Conservation (phyloP, 2,113 vertebrate genomes). For the Pelvicachromis taeniatus region DNA sequence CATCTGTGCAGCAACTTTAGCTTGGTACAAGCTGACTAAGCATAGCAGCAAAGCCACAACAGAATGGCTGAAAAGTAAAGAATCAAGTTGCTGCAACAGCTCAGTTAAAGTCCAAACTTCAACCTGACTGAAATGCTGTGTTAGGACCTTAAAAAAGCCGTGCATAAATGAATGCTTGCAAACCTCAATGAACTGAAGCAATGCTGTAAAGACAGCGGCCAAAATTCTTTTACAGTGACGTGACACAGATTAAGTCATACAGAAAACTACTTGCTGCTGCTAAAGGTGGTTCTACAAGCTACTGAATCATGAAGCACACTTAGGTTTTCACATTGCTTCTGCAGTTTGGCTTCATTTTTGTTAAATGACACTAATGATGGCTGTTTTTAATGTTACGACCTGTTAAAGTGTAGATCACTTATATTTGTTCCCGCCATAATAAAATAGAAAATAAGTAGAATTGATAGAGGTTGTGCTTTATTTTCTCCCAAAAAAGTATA, state of each 20-base stretch:
- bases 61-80: neutral
- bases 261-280: neutral
- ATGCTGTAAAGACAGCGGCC: neutral
- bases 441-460: neutral
- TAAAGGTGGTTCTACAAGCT: neutral
- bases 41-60: rapidly evolving
- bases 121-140: neutral
- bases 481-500: neutral
- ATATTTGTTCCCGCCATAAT: too few species aligned
- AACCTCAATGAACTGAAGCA: neutral
- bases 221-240: neutral
- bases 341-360: neutral
- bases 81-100: neutral
- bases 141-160: neutral
- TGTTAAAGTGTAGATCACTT: neutral
- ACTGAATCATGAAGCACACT: neutral
- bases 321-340: neutral
- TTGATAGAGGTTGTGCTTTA: neutral
- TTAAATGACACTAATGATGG: neutral
- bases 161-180: rapidly evolving
- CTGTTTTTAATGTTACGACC: neutral
- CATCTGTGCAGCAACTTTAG: neutral
- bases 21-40: neutral
- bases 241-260: neutral
- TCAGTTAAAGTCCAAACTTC: neutral